Evolutionary conservation across 2,888 invertebrate species (phyloP), one percentile per base, ranked within the genome.

Genomic region (Ethmia dodecea): DNA sequence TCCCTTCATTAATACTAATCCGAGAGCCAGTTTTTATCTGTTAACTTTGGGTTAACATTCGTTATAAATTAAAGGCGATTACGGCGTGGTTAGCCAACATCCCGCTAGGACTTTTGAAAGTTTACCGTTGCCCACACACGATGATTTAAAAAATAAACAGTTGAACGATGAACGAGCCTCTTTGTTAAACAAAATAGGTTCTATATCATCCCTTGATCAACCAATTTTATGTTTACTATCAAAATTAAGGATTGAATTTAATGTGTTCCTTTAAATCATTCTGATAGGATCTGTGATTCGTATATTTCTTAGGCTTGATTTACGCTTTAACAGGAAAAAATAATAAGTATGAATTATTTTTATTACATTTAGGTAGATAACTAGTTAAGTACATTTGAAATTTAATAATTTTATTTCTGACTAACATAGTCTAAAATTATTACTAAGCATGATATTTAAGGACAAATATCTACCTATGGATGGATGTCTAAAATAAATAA

Each of bases 51-150:
- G 16, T 25, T 29, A 33, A 38, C 49, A 44, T 42, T 48, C 38
- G 69, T 57, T 60, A 60, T 74, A 77, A 76, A 77, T 76, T 73
- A 60, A 58, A 41, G 49, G 35, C 37, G 51, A 51, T 53, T 47
- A 49, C 45, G 41, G 46, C 55, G 59, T 45, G 67, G 71, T 74
- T 64, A 46, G 60, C 61, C 64, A 68, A 74, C 66, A 64, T 65
- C 63, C 59, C 65, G 44, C 40, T 49, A 55, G 54, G 55, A 60
- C 45, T 54, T 60, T 45, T 46, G 54, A 58, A 60, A 43, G 38
- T 44, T 43, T 50, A 42, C 38, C 51, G 52, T 39, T 60, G 76
- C 54, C 78, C 78, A 74, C 78, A 75, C 76, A 76, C 72, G 68
- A 52, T 35, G 74, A 31, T 38, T 42, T 45, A 43, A 45, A 48